Base-by-base conservation (phyloP, 2,797 vertebrate genomes). In the Eospalax fontanierii region DNA sequence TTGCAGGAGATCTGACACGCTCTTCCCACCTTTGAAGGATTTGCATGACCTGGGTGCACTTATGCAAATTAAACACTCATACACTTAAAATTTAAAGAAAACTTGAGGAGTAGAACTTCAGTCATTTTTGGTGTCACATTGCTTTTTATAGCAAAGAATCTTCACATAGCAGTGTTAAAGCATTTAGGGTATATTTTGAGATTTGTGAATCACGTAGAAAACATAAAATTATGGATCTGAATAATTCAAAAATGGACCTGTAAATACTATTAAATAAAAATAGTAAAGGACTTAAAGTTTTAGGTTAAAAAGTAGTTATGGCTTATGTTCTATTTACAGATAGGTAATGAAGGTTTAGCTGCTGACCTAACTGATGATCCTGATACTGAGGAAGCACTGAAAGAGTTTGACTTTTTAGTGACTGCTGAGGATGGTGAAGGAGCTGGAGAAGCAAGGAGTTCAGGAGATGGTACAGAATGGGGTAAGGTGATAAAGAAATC, bases 391-490 rank as follows among this genome's bases (percentile, higher is more conserved):
- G 99, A 99, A 98, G 99, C 99, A 4, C 98, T 99, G 97, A 99
- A 99, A 98, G 99, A 99, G 98, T 99, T 99, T 98, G 99, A 99
- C 98, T 99, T 99, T 98, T 98, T 99, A 98, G 99, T 99, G 94
- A 99, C 99, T 54, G 99, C 99, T n/a, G 99, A 99, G 98, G 99
- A 99, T 87, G 99, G 99, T 50, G 99, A 99, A 96, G 99, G 99
- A 93, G 99, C 99, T 7, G 99, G 99, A 21, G 99, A 99, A 98
- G 99, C 99, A 70, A 99, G 99, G 94, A 99, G 99, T 98, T 99
- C 99, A 57, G 99, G 99, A 93, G 99, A 99, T 96, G 99, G 99
- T 95, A 99, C 99, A 18, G 99, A 99, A 98, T 99, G 99, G 99
- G 99, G 99, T 99, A 99, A 99, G 99, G 83, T 79, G 79, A 89